A percentile compares a stretch with the other conserved stretches of the same genome.
phyloP scores from a whole-genome alignment of 2,888 invertebrate species.

The Volucella inflata region DNA sequence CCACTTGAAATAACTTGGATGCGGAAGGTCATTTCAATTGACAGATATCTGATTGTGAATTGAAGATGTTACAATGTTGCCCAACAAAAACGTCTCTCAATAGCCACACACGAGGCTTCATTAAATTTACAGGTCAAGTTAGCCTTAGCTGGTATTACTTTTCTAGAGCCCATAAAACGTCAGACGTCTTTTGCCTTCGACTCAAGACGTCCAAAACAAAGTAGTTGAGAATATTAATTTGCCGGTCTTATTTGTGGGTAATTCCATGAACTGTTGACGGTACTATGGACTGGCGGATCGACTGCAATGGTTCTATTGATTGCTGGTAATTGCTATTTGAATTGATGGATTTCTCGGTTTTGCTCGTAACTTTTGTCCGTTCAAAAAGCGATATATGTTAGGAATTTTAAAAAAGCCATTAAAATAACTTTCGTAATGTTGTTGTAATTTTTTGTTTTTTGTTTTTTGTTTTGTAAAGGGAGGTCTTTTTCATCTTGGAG shows the following conservation, averaged over 20 bases:
- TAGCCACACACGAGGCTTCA: no score
- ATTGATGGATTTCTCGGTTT: constrained; percentile 21
- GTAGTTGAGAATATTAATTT: constrained; percentile 16
- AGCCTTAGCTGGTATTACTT: neutral
- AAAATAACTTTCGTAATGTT: constrained; percentile 23
- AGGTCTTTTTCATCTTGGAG: neutral
- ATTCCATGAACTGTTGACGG: neutral
- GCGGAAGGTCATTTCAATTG: no score
- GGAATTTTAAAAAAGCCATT: no score
- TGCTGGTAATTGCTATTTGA: neutral
- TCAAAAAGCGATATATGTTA: neutral
- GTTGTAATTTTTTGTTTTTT: constrained; percentile 1
- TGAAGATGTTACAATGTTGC: no score
- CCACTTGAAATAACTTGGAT: no score
- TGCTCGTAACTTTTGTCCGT: constrained; percentile 31
- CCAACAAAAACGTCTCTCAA: no score
- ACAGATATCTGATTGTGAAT: no score
- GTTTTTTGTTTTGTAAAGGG: constrained; percentile 1
- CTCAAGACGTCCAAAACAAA: neutral
- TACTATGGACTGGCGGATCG: no score
- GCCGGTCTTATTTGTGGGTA: constrained; percentile 14
- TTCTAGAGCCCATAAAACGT: neutral
- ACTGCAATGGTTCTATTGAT: constrained; percentile 8
- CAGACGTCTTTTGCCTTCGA: neutral
- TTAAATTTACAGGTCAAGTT: constrained; percentile 8